Conservation (phyloP, 2,888 invertebrate species). For the Maniola hyperantus region DNA sequence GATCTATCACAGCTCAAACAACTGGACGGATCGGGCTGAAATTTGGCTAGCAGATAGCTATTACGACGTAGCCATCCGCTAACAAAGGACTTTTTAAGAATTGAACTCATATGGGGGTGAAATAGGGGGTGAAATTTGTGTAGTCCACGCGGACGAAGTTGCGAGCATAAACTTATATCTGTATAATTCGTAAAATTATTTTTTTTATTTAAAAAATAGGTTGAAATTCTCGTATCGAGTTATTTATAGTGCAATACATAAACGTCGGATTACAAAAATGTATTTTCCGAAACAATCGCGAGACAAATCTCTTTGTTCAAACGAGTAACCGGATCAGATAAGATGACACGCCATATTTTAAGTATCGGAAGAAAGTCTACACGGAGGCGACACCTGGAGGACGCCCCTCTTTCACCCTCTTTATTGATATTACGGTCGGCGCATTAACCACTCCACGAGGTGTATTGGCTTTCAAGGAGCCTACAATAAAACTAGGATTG, state of each 20-base stretch:
- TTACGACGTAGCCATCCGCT: too few species aligned
- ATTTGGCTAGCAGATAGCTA: too few species aligned
- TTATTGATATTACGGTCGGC: constrained; percentile 74
- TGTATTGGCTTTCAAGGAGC: constrained; percentile 65
- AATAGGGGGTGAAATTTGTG: too few species aligned
- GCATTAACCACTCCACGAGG: constrained; percentile 70
- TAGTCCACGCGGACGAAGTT: too few species aligned
- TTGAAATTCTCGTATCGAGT: constrained; percentile 1
- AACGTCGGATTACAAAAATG: constrained; percentile 18
- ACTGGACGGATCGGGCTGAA: too few species aligned
- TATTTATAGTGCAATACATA: constrained; percentile 13
- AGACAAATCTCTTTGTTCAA: constrained; percentile 64
- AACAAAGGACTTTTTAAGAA: too few species aligned
- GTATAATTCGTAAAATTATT: too few species aligned
- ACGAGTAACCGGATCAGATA: constrained; percentile 66
- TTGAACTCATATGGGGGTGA: too few species aligned
- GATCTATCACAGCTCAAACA: too few species aligned
- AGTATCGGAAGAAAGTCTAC: constrained; percentile 68
- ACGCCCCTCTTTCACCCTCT: constrained; percentile 55
- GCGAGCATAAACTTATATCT: too few species aligned
- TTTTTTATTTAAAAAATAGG: background rate
- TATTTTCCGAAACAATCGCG: constrained; percentile 50
- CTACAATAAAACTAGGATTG: constrained; percentile 62
- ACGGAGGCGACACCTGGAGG: constrained; percentile 59
- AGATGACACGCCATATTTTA: constrained; percentile 77